Percentiles rank a stretch among this genome's conserved stretches.
Evolutionary conservation across 1,140 invertebrate genomes (phyloP).

Genomic region (Tachypleus tridentatus): DNA sequence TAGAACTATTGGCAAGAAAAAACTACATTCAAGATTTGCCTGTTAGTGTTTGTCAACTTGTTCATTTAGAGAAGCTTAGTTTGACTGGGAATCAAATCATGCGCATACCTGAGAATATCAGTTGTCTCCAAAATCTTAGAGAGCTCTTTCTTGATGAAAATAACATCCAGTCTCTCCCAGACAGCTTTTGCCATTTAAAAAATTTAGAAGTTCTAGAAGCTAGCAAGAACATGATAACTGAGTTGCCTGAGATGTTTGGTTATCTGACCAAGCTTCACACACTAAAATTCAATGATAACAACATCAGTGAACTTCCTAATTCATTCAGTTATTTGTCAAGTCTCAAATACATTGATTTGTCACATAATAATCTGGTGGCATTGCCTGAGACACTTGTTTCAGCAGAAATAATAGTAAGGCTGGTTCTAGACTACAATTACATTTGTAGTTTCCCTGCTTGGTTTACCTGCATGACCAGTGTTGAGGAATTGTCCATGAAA

Average conservation of each 20-base stretch:
- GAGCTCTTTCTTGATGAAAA: slow-evolving; percentile 15
- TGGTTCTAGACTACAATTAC: slow-evolving; percentile 6
- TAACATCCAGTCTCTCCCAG: slow-evolving; percentile 5
- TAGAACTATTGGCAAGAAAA: slow-evolving; percentile 13
- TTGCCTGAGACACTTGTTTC: slow-evolving; percentile 9
- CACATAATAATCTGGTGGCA: slow-evolving; percentile 9
- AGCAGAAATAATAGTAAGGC: slow-evolving; percentile 1
- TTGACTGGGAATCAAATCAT: slow-evolving; percentile 9
- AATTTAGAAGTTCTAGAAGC: slow-evolving; percentile 6
- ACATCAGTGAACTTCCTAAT: slow-evolving; percentile 5
- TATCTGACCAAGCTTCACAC: slow-evolving; percentile 5
- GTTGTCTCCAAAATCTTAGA: not conserved
- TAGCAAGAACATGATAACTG: slow-evolving; percentile 6
- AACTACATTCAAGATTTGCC: slow-evolving; percentile 10
- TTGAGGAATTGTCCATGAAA: slow-evolving; percentile 8
- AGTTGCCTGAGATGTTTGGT: slow-evolving; percentile 13
- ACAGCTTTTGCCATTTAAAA: slow-evolving; percentile 3
- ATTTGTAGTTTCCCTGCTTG: slow-evolving; percentile 9
- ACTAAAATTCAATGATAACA: slow-evolving; percentile 11
- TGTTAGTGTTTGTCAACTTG: slow-evolving; percentile 6
- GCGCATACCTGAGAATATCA: slow-evolving; percentile 1
- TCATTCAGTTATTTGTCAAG: slow-evolving; percentile 7
- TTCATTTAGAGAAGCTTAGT: slow-evolving; percentile 8
- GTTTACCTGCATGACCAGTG: slow-evolving; percentile 8
- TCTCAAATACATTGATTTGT: slow-evolving; percentile 13